Evolutionary conservation across 2,797 vertebrate species (phyloP), one percentile per base, ranked within the genome.

Genomic region (Macroramphosus scolopax): DNA sequence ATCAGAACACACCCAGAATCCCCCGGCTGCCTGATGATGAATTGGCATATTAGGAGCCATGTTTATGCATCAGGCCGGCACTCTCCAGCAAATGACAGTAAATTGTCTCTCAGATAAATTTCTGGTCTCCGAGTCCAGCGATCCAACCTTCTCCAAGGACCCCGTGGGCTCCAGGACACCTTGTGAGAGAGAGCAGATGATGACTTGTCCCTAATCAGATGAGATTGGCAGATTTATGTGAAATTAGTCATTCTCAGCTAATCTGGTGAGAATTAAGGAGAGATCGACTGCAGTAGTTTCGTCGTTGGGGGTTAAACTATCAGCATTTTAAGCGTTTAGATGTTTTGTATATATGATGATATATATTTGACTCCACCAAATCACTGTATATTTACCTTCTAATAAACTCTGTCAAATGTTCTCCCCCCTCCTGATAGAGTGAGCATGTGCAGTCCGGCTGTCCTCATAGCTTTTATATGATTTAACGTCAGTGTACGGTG

Each of bases 61-160:
- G 78, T 85, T 87, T 87, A 88, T 88, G 84, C 74, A 88, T 83
- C 84, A 78, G 75, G 60, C 81, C 71, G 35, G 72, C 58, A 41
- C 58, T 63, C 70, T 72, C 51, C 20, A 10, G 80, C 72, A 86
- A 85, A 87, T 83, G 67, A 81, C 77, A 82, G 83, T 72, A 82
- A 88, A 88, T 84, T 82, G 75, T 52, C 63, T 78, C 79, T 73
- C 69, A 77, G 78, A 79, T 66, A 84, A 85, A 86, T 84, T 75
- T 77, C 68, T 63, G 72, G 50, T 68, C 72, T 66, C 77, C 66
- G 78, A 80, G 59, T 81, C 58, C 28, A 57, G 49, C 15, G 71
- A 80, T 81, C 68, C 65, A 75, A 57, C 36, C 63, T 43, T 42
- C 63, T 44, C 30, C 18, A 7, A n/a, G 41, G 64, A 58, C 61